Percentiles rank a stretch among this genome's conserved stretches.
Conservation (phyloP, 2,797 vertebrate species). For the Botia almorhae region DNA sequence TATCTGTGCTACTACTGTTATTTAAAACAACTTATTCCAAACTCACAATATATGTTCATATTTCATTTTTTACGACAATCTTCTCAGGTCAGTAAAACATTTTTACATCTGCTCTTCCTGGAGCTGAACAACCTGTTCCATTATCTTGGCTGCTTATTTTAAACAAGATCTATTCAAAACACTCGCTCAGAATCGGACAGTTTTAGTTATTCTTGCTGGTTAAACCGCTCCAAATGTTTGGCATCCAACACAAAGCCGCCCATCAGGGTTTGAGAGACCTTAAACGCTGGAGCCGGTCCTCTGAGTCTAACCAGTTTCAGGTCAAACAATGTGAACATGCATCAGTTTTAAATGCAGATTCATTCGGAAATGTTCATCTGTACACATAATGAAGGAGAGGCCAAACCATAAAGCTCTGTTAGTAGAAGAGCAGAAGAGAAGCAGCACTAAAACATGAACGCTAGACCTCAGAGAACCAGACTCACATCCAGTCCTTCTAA, state of each 20-base stretch:
- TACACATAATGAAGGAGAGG: background rate
- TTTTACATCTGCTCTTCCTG: background rate
- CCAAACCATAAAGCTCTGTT: background rate
- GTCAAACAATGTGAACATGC: conserved; percentile 7
- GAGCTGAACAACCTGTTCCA: conserved; percentile 21
- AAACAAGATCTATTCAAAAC: conserved; percentile 36
- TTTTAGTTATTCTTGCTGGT: conserved; percentile 29
- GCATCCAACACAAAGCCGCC: conserved; percentile 27
- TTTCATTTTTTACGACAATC: background rate
- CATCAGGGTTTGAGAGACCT: conserved; percentile 13
- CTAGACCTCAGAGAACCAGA: conserved; percentile 16
- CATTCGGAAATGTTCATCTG: background rate
- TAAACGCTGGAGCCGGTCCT: conserved; percentile 2
- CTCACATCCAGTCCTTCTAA: background rate
- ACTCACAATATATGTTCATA: background rate
- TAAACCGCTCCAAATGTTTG: conserved; percentile 47
- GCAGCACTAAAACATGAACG: conserved; percentile 10
- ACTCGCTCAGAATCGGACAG: background rate
- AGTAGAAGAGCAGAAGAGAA: conserved; percentile 17
- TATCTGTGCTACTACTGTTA: too few relatives aligned
- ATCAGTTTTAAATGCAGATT: background rate
- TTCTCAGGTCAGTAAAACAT: background rate
- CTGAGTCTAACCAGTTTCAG: background rate
- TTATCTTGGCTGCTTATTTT: conserved; percentile 35
- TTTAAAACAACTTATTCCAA: background rate